Base-by-base conservation (phyloP, 2,113 vertebrate species). In the Neopipo cinnamomea region DNA sequence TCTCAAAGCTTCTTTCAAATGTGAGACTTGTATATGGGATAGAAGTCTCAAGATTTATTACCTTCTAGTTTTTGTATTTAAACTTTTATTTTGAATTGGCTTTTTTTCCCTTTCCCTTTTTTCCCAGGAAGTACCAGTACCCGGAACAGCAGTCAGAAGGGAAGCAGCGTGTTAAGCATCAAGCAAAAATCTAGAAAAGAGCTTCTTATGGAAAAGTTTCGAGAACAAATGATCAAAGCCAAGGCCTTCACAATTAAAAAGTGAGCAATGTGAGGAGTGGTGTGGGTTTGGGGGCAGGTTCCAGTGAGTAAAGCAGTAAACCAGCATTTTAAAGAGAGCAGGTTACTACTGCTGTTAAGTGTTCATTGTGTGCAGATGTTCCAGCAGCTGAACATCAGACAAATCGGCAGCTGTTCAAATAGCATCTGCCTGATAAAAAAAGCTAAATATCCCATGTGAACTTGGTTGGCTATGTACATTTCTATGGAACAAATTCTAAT, bases 101-200 rank as follows among this genome's bases (percentile, higher is more conserved):
- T 83, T 81, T 35, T 85, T 85, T 94, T 71, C 10, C 14, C 16
- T 76, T 15, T 3, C 3, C 6, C 96, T 89, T 80, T 96, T 80
- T 96, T 97, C 89, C 67, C 96, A 99, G 99, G 99, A 87, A 99
- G 99, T 91, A 99, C 98, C 13, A 98, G 98, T 95, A 99, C 99
- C 68, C 97, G 98, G 73, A 98, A 98, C 98, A 99, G 99, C 97
- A 99, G 99, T 97, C 98, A 96, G 66, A 99, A 98, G 91, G 98
- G 98, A 62, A 98, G 99, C 98, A 99, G 99, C 16, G 98, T 99
- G 80, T 90, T 98, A 81, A 98, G 99, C 52, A 95, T 98, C 82
- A 99, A 98, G 35, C 98, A 97, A 85, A 99, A 99, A 97, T 99
- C 97, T 76, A 99, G 97, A 88, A 99, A 98, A 85, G 98, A 99